phyloP scores from a whole-genome alignment of 2,797 vertebrate genomes.

The Spinus olivaceus region DNA sequence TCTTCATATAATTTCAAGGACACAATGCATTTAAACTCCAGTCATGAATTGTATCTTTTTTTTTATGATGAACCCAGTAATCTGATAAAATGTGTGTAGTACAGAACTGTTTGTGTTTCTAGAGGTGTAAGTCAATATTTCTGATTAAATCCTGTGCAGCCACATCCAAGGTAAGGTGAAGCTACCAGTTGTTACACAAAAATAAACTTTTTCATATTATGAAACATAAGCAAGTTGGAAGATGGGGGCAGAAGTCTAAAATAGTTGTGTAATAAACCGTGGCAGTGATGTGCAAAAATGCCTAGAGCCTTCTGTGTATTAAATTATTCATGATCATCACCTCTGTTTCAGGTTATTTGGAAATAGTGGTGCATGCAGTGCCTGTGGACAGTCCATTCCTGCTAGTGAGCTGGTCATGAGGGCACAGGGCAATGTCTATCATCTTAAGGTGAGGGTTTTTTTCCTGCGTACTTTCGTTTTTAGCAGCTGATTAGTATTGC shows the following conservation, averaged over 20 bases:
- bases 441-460: slow-evolving; percentile 90
- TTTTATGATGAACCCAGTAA: slow-evolving; percentile 78
- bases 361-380: slow-evolving; percentile 96
- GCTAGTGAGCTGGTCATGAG: slow-evolving; percentile 99
- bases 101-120: slow-evolving; percentile 80
- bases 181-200: slow-evolving; percentile 51
- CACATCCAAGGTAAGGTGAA: slow-evolving; percentile 62
- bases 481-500: neutral
- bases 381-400: slow-evolving; percentile 97
- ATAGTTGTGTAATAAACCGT: slow-evolving; percentile 25
- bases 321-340: slow-evolving; percentile 50
- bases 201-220: neutral
- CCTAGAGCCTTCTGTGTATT: neutral
- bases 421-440: slow-evolving; percentile 98
- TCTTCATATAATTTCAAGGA: slow-evolving; percentile 88
- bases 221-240: slow-evolving; percentile 31
- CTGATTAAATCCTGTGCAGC: slow-evolving; percentile 70
- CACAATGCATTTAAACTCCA: slow-evolving; percentile 83
- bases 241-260: neutral
- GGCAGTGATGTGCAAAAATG: slow-evolving; percentile 42
- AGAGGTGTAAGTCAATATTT: slow-evolving; percentile 78
- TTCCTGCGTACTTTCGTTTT: neutral
- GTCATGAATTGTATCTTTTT: slow-evolving; percentile 80
- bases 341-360: slow-evolving; percentile 93
- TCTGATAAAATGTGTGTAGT: slow-evolving; percentile 82